phyloP scores from a whole-genome alignment of 2,888 invertebrate genomes.

The Hyppa rectilinea region DNA sequence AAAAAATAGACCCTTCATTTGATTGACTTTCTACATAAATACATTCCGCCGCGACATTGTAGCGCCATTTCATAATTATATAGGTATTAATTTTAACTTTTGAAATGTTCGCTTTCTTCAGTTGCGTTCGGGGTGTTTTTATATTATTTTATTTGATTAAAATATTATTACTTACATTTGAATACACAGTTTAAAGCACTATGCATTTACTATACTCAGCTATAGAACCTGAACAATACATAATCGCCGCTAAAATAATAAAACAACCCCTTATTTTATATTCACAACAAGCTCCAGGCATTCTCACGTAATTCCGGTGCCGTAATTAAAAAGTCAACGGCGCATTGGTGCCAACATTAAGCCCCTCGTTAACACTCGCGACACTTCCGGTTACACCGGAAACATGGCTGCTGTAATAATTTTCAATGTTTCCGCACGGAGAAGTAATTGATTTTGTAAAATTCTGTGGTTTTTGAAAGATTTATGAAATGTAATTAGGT shows the following conservation, averaged over 20 bases:
- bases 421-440: slow-evolving; percentile 46
- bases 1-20: no score
- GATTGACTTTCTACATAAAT: no score
- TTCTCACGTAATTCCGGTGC: slow-evolving; percentile 87
- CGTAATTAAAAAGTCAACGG: slow-evolving; percentile 89
- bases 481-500: neutral
- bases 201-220: no score
- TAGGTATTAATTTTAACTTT: no score
- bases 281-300: slow-evolving; percentile 79
- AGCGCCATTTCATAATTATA: no score
- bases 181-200: neutral
- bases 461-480: neutral
- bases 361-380: slow-evolving; percentile 84
- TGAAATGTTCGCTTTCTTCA: no score
- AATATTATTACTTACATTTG: neutral
- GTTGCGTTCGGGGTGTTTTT: no score
- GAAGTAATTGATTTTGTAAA: slow-evolving; percentile 44
- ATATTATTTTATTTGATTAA: no score
- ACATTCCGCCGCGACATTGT: no score
- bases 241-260: slow-evolving; percentile 49
- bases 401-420: slow-evolving; percentile 69
- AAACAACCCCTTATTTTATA: slow-evolving; percentile 76
- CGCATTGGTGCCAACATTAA: slow-evolving; percentile 85
- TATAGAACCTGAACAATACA: neutral
- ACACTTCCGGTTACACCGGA: slow-evolving; percentile 68